Evolutionary conservation across 2,113 vertebrate genomes (phyloP).

Genomic region (Isichthys henryi): DNA sequence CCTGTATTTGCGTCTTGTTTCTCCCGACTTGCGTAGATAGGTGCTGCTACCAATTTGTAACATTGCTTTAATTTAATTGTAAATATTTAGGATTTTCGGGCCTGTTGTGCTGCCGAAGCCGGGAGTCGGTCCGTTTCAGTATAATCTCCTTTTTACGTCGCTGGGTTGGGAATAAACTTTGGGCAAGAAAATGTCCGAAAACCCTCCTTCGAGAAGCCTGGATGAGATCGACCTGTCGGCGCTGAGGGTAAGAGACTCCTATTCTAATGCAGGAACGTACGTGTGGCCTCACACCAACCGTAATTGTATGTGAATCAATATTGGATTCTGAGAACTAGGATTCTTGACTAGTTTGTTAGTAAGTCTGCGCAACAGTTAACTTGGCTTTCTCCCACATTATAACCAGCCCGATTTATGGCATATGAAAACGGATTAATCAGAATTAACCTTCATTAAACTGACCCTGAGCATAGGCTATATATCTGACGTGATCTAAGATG

Average conservation of each 20-base stretch:
- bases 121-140: not conserved
- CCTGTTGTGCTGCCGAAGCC: not conserved
- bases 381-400: not conserved
- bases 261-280: not conserved
- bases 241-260: conserved; percentile 70
- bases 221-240: conserved; percentile 90
- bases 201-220: conserved; percentile 86
- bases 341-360: not conserved
- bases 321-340: not conserved
- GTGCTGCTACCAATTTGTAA: not conserved
- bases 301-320: not conserved
- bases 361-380: not conserved
- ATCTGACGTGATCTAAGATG: no score
- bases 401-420: not conserved
- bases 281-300: not conserved
- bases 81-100: not conserved
- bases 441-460: not conserved
- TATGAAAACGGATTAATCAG: not conserved
- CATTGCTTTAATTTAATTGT: not conserved
- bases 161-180: conserved; percentile 16
- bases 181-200: conserved; percentile 68
- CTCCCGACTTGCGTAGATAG: not conserved
- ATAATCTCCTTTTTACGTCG: conserved; percentile 11
- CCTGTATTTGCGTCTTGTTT: not conserved
- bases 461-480: not conserved